Evolutionary conservation across 2,888 invertebrate species (phyloP).

Genomic region (Trissolcus brochymenae): DNA sequence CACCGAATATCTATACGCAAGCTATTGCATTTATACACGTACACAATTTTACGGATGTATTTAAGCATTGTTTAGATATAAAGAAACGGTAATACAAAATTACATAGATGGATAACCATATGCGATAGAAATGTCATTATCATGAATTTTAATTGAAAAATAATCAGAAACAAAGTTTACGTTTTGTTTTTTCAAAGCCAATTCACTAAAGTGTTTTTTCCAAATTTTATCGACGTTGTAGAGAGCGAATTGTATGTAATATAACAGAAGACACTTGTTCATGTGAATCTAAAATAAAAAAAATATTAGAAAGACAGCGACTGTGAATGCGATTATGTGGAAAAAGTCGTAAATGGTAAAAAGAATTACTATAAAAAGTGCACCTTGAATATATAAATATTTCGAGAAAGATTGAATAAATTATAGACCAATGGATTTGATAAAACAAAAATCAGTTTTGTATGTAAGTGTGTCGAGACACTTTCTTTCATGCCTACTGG

Average conservation of each 20-base stretch:
- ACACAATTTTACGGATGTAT: slow-evolving; percentile 56
- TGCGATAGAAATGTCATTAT: slow-evolving; percentile 12
- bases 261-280: slow-evolving; percentile 26
- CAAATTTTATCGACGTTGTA: slow-evolving; percentile 50
- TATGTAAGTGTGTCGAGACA: slow-evolving; percentile 65
- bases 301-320: slow-evolving; percentile 13
- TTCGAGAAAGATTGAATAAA: slow-evolving; percentile 29
- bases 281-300: slow-evolving; percentile 5
- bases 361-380: slow-evolving; percentile 49
- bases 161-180: no score
- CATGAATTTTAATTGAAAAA: slow-evolving; percentile 31
- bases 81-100: slow-evolving; percentile 12
- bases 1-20: slow-evolving; percentile 54
- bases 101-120: no score
- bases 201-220: slow-evolving; percentile 10
- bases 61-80: slow-evolving; percentile 21
- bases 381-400: slow-evolving; percentile 60
- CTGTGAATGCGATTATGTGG: slow-evolving; percentile 33
- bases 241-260: slow-evolving; percentile 57
- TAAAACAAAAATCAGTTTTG: slow-evolving; percentile 65
- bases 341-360: slow-evolving; percentile 20
- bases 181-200: no score
- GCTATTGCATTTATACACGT: slow-evolving; percentile 55
- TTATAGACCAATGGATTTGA: slow-evolving; percentile 65
- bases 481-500: slow-evolving; percentile 64